Conservation (phyloP, 2,113 vertebrate species). For the Petaurus breviceps region DNA sequence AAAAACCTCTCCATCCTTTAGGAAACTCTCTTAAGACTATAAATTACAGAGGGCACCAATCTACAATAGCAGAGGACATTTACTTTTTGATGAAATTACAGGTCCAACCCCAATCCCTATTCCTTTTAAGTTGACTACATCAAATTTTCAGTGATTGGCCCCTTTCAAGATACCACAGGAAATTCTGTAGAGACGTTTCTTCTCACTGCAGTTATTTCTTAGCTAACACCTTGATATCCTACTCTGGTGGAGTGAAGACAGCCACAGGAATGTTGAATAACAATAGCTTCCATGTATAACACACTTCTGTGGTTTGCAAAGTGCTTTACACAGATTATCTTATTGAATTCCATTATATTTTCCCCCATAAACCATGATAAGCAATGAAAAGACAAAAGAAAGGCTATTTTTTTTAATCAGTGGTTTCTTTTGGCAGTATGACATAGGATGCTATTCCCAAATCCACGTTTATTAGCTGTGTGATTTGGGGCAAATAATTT, state of each 20-base stretch:
- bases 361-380: not conserved
- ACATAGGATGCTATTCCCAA: not conserved
- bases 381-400: not conserved
- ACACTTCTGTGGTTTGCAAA: not conserved
- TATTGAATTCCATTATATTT: not conserved
- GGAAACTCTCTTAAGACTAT: not conserved
- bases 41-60: not conserved
- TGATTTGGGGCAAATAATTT: not conserved
- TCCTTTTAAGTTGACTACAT: not conserved
- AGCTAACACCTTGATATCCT: not conserved
- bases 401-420: not conserved
- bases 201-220: not conserved
- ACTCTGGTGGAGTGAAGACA: not conserved
- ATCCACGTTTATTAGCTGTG: not conserved
- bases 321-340: not conserved
- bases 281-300: not conserved
- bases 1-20: not conserved
- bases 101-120: not conserved
- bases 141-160: not conserved
- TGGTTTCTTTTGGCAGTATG: not conserved
- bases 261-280: not conserved
- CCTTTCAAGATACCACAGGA: not conserved
- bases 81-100: not conserved
- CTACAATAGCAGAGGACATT: not conserved
- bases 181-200: not conserved